phyloP scores from a whole-genome alignment of 2,113 vertebrate species.

The Ursus arctos region DNA sequence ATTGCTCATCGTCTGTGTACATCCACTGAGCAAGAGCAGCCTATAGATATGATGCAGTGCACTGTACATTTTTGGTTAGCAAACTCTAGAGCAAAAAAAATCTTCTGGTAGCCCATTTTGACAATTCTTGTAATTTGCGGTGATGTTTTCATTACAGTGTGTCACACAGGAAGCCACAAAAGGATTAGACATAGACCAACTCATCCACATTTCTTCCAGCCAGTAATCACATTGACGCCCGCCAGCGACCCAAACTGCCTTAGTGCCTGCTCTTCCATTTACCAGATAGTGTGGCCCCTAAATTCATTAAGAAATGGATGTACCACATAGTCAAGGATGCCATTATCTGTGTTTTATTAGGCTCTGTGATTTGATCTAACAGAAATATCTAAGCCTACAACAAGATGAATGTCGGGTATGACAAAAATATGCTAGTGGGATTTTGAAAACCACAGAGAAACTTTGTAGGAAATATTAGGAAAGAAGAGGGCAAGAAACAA shows the following conservation, averaged over 20 bases:
- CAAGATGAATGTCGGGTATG: slow-evolving; percentile 60
- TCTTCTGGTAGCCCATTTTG: slow-evolving; percentile 71
- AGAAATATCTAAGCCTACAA: slow-evolving; percentile 71
- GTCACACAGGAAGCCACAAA: slow-evolving; percentile 75
- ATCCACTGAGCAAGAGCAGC: neutral
- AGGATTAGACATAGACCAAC: slow-evolving; percentile 48
- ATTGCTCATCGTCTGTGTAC: neutral
- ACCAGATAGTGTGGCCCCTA: neutral
- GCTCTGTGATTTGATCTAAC: slow-evolving; percentile 77
- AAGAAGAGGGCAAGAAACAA: slow-evolving; percentile 76
- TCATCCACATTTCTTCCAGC: slow-evolving; percentile 64
- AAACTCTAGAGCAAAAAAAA: slow-evolving; percentile 50
- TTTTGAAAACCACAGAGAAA: slow-evolving; percentile 81
- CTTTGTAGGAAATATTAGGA: slow-evolving; percentile 78
- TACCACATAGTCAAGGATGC: slow-evolving; percentile 52
- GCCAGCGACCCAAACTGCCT: neutral
- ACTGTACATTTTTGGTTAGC: slow-evolving; percentile 41
- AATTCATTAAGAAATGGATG: slow-evolving; percentile 44
- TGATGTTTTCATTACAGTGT: slow-evolving; percentile 80
- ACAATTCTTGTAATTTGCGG: slow-evolving; percentile 75
- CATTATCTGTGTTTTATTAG: slow-evolving; percentile 68
- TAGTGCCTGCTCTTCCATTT: neutral
- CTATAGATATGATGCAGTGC: neutral
- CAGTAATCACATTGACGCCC: neutral
- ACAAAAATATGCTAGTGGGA: slow-evolving; percentile 78